Evolutionary conservation across 2,797 vertebrate species (phyloP), one percentile per base, ranked within the genome.

Genomic region (Chaetophractus vellerosus): DNA sequence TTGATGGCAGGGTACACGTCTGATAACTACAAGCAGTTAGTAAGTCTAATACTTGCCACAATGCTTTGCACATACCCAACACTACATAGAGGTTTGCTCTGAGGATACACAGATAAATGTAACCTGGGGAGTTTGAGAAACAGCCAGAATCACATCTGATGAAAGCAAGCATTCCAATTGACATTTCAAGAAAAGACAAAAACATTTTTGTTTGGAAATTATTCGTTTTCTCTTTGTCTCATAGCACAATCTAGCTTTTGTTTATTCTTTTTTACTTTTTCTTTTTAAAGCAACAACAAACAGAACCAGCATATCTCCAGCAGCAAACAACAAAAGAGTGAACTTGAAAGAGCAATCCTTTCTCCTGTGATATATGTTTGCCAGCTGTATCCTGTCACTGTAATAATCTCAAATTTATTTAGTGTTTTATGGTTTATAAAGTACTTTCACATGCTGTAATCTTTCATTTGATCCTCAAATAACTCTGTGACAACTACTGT

Each of bases 351-450:
- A 91, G 74, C 2, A 55, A 36, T 38, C 12, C 26, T 21, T 85
- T 84, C 38, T 90, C 75, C 52, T 19, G 21, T 71, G 57, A 87
- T 75, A 48, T 4, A 7, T 91, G 38, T 88, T 96, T 94, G 72
- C n/a, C 90, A 64, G 36, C 28, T 88, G 7, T 88, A 61, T 95
- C 48, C 68, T 93, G 72, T 76, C 63, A 88, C 45, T 63, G 23
- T 57, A 85, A 75, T 61, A 86, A 83, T 82, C 23, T 87, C 4
- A 59, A 57, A 72, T 63, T 82, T 82, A 64, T 85, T 72, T 87
- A 76, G 63, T 92, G 4, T 26, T 63, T 64, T 89, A 82, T 92
- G 48, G 52, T 91, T 95, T 95, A 74, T 78, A 59, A 92, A 88
- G 75, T 72, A 88, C 24, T 92, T 91, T 88, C 72, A 89, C 5